Base-by-base conservation (phyloP, 2,797 vertebrate genomes). In the Fistularia tabacaria region DNA sequence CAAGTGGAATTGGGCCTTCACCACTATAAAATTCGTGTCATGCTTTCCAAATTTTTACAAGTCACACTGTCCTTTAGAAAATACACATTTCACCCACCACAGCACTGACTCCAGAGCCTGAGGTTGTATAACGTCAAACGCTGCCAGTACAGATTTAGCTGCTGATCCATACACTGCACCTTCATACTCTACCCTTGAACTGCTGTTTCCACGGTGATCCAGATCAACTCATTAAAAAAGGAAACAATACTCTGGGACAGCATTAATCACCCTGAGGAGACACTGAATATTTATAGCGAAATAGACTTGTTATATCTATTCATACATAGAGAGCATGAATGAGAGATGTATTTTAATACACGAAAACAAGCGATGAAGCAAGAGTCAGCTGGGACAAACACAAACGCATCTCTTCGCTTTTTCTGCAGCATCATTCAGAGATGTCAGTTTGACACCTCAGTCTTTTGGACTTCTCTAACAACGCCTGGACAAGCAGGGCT, bases 131-230 rank as follows among this genome's bases (percentile, higher is more conserved):
- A 25, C 5, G 25, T 25, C 25, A 2, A 25, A 5, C 2, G 25
- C 25, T 25, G 25, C 25, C 25, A 25, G 25, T 5, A 25, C 25
- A 25, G 25, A 25, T 25, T 25, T 25, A 25, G 25, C 25, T 25
- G 25, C 25, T 25, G 25, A 25, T 25, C 25, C 25, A 25, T 25
- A 25, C 25, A 7, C 6, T 14, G 37, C 9, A 38, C 8, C 36
- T 51, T 9, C 14, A 10, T 13, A 14, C 41, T 25, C 13, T 15
- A 13, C 4, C 4, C 15, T 50, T 38, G 13, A 46, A 46, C 14
- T 62, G 45, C n/a, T 0, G 71, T 74, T 76, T 36, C 67, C 42
- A 68, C 61, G 39, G 66, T 51, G 52, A 80, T 62, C 51, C 36
- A 44, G 39, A 72, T 60, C 14, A 53, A 46, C 66, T 12, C 0